Conservation (phyloP, 2,113 vertebrate genomes). For the Naja naja region DNA sequence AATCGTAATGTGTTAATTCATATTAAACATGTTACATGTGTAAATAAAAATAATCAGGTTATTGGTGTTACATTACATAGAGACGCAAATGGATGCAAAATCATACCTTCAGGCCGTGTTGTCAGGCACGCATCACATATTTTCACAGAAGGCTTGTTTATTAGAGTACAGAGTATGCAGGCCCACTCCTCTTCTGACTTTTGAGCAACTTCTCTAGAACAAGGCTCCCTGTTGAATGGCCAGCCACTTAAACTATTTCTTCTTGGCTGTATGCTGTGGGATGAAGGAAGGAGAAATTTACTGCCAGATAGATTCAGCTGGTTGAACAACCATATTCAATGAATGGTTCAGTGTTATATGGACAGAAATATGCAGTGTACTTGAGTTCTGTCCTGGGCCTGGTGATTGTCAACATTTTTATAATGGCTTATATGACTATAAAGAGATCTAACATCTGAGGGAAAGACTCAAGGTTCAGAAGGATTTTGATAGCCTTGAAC, state of each 20-base stretch:
- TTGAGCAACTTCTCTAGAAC: conserved; percentile 66
- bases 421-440: not conserved
- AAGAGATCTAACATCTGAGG: not conserved
- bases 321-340: not conserved
- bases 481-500: not conserved
- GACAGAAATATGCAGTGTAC: not conserved
- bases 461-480: not conserved
- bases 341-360: not conserved
- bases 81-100: conserved; percentile 1
- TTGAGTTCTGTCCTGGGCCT: not conserved
- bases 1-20: not conserved
- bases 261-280: conserved; percentile 75
- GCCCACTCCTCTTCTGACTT: conserved; percentile 86
- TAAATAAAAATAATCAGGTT: conserved; percentile 2
- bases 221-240: conserved; percentile 54
- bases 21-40: not conserved
- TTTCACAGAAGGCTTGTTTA: conserved; percentile 78
- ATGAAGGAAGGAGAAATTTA: conserved; percentile 46
- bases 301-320: not conserved
- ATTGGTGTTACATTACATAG: not conserved
- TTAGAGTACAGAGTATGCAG: conserved; percentile 83
- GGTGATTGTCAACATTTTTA: not conserved
- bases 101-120: conserved; percentile 77
- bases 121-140: conserved; percentile 86
- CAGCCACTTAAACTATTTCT: conserved; percentile 75